Conservation (phyloP, 2,888 invertebrate genomes). For the Macrophya alboannulata region DNA sequence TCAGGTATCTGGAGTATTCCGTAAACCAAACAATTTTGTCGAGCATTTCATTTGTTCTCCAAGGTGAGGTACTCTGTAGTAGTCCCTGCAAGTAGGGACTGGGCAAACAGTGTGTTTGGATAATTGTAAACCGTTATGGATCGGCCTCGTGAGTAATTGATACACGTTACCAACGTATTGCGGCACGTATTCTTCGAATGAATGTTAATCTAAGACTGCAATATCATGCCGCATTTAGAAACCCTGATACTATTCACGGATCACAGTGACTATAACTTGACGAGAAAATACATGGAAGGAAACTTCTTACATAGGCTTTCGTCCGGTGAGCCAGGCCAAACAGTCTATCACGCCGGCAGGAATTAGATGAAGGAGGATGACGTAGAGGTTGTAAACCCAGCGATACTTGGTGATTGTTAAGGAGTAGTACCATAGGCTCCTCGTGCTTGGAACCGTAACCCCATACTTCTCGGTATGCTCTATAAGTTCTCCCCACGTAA, state of each 20-base stretch:
- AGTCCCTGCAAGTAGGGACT: too few species aligned
- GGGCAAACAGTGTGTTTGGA: too few species aligned
- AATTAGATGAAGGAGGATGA: constrained; percentile 83
- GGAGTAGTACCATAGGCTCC: constrained; percentile 85
- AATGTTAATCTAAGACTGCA: background rate
- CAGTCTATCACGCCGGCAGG: constrained; percentile 84
- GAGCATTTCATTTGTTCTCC: too few species aligned
- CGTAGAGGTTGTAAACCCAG: constrained; percentile 82
- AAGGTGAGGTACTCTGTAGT: too few species aligned
- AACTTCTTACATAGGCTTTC: constrained; percentile 83
- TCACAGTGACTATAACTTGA: background rate
- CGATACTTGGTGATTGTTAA: constrained; percentile 83
- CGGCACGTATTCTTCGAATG: background rate
- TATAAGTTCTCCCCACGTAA: constrained; percentile 89
- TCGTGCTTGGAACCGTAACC: constrained; percentile 81
- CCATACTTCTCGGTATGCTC: constrained; percentile 81
- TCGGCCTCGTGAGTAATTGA: background rate
- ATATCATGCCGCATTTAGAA: background rate
- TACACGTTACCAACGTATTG: background rate
- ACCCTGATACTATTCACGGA: background rate
- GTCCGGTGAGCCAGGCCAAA: constrained; percentile 81
- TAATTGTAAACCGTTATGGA: background rate
- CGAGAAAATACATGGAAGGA: background rate
- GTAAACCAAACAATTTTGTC: too few species aligned
- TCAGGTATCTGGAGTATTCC: background rate